Conservation (phyloP, 2,113 vertebrate genomes). For the Elachura formosa region DNA sequence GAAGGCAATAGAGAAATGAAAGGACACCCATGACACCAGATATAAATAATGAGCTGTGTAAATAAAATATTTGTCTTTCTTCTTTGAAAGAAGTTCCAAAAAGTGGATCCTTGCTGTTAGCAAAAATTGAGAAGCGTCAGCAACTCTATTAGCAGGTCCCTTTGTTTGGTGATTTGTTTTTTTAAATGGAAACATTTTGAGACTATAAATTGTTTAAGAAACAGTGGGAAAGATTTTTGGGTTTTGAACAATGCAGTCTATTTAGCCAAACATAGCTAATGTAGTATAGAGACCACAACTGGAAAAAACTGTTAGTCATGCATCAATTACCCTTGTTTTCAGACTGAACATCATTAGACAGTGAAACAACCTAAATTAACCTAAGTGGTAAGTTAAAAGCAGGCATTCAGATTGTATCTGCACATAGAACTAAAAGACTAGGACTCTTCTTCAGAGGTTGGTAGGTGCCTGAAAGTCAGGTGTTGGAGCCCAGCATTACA, state of each 20-base stretch:
- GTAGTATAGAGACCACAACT: not conserved
- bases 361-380: not conserved
- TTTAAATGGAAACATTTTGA: not conserved
- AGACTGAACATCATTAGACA: not conserved
- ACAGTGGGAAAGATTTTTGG: constrained; percentile 9
- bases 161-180: not conserved
- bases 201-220: not conserved
- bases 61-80: constrained; percentile 5
- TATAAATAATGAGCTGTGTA: not conserved
- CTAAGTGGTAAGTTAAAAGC: not conserved
- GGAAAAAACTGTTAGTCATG: constrained; percentile 15
- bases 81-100: not conserved
- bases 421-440: not conserved
- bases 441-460: not conserved
- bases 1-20: not conserved
- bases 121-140: not conserved
- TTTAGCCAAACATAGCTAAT: constrained; percentile 4
- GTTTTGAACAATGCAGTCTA: not conserved
- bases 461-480: not conserved
- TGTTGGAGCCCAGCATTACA: not conserved
- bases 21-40: not conserved
- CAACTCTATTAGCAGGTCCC: not conserved
- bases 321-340: not conserved
- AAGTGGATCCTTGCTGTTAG: not conserved
- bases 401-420: not conserved